Base-by-base conservation (phyloP, 2,113 vertebrate genomes). In the Nycticorax nycticorax region DNA sequence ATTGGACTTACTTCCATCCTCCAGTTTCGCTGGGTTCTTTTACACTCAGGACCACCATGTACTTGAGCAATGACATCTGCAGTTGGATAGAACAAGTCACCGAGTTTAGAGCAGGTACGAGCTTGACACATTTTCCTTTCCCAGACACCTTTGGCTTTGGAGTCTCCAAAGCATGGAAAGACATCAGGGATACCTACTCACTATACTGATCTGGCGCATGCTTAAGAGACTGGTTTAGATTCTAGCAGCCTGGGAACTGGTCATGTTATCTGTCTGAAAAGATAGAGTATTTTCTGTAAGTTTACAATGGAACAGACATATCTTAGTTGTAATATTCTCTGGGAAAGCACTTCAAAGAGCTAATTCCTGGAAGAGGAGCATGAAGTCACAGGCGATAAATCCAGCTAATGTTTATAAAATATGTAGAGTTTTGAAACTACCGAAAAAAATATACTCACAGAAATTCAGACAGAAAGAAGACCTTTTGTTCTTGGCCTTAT, bases 311-410 rank as follows among this genome's bases (percentile, higher is more conserved):
- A 92, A 62, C 35, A 82, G 69, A 78, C 37, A 18, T 23, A 66
- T 67, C n/a, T 57, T 23, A 53, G 27, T 63, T 80, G n/a, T n/a
- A 89, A 75, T 71, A 74, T 48, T 78, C 88, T 85, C 88, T 92
- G 85, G 76, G 35, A 94, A 95, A 92, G 26, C 33, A 87, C 85
- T 95, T 97, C 91, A 95, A 92, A 96, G 88, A 73, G 43, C 59
- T 74, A 73, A 89, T 97, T 97, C 88, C 85, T 94, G 85, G 96
- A 95, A 96, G 60, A 91, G 89, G 33, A 91, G 13, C 57, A 55
- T 76, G 53, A 84, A 94, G 30, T 88, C 69, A 81, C 57, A 84
- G 60, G 21, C 2, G 1, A 95, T 94, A 95, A 95, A 96, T 96
- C 73, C 41, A 88, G 22, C 41, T 94, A 86, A 91, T 94, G 76